Conservation (phyloP, 2,888 invertebrate species). For the Mythimna lalbum region DNA sequence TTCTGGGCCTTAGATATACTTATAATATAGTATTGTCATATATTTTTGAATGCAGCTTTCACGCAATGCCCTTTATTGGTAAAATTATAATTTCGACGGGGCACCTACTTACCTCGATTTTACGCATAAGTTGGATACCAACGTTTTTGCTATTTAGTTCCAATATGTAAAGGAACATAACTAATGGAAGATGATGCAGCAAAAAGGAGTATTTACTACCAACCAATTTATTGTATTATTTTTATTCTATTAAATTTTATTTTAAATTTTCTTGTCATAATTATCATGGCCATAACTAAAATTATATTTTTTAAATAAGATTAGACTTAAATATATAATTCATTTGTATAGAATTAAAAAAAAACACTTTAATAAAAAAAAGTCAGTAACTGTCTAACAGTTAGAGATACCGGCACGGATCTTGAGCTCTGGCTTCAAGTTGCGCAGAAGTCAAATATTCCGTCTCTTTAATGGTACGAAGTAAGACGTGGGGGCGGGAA, state of each 20-base stretch:
- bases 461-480: no score
- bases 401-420: no score
- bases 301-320: background rate
- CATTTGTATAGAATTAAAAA: background rate
- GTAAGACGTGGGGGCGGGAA: no score
- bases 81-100: background rate
- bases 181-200: background rate
- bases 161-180: background rate
- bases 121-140: background rate
- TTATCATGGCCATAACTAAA: conserved; percentile 6
- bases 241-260: background rate
- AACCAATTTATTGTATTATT: background rate
- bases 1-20: no score
- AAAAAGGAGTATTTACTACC: background rate
- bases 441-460: no score
- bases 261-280: background rate
- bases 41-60: no score
- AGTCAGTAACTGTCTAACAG: no score
- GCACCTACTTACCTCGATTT: background rate
- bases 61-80: no score
- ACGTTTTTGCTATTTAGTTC: background rate
- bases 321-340: background rate
- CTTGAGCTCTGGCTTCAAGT: no score
- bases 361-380: no score
- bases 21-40: no score